Evolutionary conservation across 2,888 invertebrate species (phyloP).

Genomic region (Sericinus montela): DNA sequence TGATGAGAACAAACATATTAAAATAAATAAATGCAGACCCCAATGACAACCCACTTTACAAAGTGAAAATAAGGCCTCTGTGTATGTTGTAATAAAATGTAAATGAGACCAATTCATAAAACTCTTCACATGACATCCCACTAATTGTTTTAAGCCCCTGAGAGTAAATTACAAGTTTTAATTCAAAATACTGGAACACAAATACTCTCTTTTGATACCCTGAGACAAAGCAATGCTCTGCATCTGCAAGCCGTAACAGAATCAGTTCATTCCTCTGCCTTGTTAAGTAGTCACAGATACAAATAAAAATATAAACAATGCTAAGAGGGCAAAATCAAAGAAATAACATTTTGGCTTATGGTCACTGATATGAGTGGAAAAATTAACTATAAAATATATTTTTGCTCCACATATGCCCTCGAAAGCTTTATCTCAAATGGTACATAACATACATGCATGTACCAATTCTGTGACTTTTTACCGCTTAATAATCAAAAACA

Average conservation of each 20-base stretch:
- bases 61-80: too few species aligned
- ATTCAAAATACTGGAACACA: conserved; percentile 38
- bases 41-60: too few species aligned
- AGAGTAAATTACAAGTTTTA: conserved; percentile 49
- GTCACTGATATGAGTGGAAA: conserved; percentile 13
- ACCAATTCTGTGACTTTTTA: conserved; percentile 39
- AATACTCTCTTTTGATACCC: conserved; percentile 47
- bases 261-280: conserved; percentile 53
- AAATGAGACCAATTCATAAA: conserved; percentile 40
- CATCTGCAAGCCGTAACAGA: conserved; percentile 63
- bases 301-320: conserved; percentile 23
- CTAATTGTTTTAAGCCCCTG: conserved; percentile 46
- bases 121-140: conserved; percentile 77
- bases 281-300: conserved; percentile 57
- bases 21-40: not conserved
- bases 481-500: conserved; percentile 37
- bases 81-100: too few species aligned
- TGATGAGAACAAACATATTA: not conserved
- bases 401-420: conserved; percentile 33
- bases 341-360: conserved; percentile 8
- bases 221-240: conserved; percentile 55
- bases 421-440: conserved; percentile 24
- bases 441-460: not conserved
- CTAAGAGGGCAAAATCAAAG: conserved; percentile 29
- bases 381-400: conserved; percentile 44